These are phyloP conservation scores for Mesoligia furuncula DNA, from an alignment of 2,888 invertebrate genomes.

Conservation along the genomic window DNA sequence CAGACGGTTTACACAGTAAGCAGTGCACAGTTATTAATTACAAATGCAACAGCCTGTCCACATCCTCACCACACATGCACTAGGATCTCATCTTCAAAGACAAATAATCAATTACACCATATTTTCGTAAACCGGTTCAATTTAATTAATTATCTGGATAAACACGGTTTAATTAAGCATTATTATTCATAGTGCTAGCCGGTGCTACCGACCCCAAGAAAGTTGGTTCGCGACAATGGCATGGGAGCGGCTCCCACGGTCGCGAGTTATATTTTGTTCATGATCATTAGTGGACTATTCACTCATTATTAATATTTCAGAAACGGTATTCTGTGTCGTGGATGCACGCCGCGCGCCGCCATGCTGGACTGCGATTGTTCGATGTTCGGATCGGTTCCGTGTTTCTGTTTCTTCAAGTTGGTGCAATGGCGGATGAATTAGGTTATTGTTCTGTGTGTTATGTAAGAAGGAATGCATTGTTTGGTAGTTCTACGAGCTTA, in stretches of 20 bases:
- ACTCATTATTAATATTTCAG: conserved; percentile 87
- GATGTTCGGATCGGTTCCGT: conserved; percentile 44
- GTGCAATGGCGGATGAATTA: conserved; percentile 44
- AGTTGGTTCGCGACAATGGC: conserved; percentile 74
- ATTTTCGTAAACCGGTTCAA: conserved; percentile 66
- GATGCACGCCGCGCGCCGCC: conserved; percentile 54
- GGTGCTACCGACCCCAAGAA: conserved; percentile 79
- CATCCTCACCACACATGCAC: background rate
- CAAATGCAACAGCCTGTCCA: background rate
- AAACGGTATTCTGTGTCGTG: conserved; percentile 84
- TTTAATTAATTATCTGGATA: conserved; percentile 86
- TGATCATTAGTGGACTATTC: conserved; percentile 83
- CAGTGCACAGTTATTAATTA: background rate
- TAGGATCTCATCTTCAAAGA: conserved; percentile 34
- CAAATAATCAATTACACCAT: conserved; percentile 66
- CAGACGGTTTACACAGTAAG: background rate
- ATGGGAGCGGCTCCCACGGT: conserved; percentile 80
- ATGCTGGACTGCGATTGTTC: conserved; percentile 47
- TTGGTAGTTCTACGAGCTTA: background rate
- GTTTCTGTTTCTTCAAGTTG: conserved; percentile 33
- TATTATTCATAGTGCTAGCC: conserved; percentile 79
- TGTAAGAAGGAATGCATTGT: conserved; percentile 38
- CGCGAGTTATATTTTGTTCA: conserved; percentile 74
- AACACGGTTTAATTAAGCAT: conserved; percentile 85
- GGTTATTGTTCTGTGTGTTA: conserved; percentile 39